A percentile compares a stretch with the other conserved stretches of the same genome.
Conservation (phyloP, 2,113 vertebrate genomes). For the Tychaedon coryphoeus region DNA sequence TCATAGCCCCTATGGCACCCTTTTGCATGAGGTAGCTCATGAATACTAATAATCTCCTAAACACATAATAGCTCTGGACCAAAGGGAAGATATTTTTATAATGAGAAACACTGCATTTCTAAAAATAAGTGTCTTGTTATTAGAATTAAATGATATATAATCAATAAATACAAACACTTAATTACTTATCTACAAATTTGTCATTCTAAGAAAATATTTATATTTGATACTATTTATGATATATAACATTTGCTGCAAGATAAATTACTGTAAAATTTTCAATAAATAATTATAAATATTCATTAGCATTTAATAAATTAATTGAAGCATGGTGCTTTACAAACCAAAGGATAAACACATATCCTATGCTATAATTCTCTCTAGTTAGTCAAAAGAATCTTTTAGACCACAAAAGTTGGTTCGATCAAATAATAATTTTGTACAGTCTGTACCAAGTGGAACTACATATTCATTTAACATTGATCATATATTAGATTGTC, state of each 20-base stretch:
- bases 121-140: constrained; percentile 6
- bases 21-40: constrained; percentile 41
- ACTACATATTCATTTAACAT: not conserved
- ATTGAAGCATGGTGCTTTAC: not conserved
- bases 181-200: constrained; percentile 24
- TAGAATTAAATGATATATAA: not conserved
- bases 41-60: constrained; percentile 47
- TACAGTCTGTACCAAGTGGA: not conserved
- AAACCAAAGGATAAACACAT: not conserved
- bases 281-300: not conserved
- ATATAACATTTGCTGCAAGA: not conserved
- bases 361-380: not conserved
- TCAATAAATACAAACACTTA: not conserved
- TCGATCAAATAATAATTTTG: not conserved
- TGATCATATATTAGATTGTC: not conserved
- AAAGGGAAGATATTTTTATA: constrained; percentile 2
- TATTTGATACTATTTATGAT: not conserved
- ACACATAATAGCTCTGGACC: not conserved
- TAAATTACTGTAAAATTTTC: not conserved
- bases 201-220: not conserved
- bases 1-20: not conserved
- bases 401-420: not conserved
- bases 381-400: not conserved
- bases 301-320: not conserved
- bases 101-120: not conserved